Conservation (phyloP, 2,797 vertebrate genomes). For the Psittacula derbiana region DNA sequence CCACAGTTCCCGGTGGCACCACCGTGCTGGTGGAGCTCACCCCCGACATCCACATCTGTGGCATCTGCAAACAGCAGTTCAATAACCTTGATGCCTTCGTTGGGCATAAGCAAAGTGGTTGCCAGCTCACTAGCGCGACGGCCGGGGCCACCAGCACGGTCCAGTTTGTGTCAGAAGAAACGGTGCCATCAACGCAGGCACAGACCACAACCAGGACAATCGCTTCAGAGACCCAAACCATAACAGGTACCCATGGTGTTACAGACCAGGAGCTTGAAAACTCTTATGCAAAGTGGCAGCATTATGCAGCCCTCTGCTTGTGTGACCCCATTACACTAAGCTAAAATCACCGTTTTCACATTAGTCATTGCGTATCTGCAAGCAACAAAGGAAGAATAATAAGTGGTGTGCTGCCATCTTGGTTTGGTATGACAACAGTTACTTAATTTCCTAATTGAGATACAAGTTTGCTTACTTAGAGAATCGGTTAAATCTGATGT, state of each 20-base stretch:
- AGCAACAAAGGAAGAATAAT: background rate
- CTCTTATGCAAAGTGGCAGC: rapidly evolving
- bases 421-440: background rate
- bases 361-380: rapidly evolving
- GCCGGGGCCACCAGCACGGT: constrained; percentile 71
- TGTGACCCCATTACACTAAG: background rate
- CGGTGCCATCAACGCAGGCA: constrained; percentile 56
- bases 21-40: constrained; percentile 89
- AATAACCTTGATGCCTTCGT: constrained; percentile 93
- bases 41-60: constrained; percentile 96
- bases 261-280: background rate
- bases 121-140: constrained; percentile 79
- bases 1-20: constrained; percentile 77
- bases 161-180: constrained; percentile 78
- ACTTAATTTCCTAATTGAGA: background rate
- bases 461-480: background rate
- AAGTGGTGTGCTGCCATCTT: background rate
- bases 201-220: constrained; percentile 71
- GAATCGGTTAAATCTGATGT: background rate
- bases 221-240: constrained; percentile 80
- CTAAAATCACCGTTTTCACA: background rate
- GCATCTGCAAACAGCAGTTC: constrained; percentile 95
- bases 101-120: constrained; percentile 92
- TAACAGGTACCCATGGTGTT: constrained; percentile 78
- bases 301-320: rapidly evolving